Evolutionary conservation across 2,797 vertebrate genomes (phyloP).

Genomic region (Phataginus tricuspis): DNA sequence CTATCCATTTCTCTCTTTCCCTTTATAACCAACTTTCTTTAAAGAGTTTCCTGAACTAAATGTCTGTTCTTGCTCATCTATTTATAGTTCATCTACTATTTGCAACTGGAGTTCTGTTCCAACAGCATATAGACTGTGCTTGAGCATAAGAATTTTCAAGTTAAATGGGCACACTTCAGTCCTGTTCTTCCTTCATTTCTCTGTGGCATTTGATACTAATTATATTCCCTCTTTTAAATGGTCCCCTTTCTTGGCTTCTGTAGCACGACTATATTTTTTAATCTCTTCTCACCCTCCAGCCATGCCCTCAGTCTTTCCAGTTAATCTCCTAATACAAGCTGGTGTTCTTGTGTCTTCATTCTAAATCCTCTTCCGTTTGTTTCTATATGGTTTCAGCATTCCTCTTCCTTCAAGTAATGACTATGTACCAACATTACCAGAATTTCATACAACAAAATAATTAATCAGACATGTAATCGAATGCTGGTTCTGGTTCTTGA

Average conservation of each 20-base stretch:
- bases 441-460: background rate
- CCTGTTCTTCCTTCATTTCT: background rate
- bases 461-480: background rate
- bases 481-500: background rate
- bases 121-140: background rate
- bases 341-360: background rate
- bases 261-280: background rate
- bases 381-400: background rate
- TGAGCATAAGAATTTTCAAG: background rate
- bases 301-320: background rate
- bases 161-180: background rate
- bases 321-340: background rate
- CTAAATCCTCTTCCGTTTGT: background rate
- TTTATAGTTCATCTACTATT: background rate
- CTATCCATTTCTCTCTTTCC: background rate
- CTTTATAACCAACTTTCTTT: background rate
- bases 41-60: background rate
- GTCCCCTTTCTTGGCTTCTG: background rate
- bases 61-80: background rate
- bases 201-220: background rate
- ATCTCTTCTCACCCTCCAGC: background rate
- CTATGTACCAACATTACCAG: background rate
- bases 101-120: background rate
- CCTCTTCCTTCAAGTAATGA: background rate
- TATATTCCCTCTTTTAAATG: background rate